Evolutionary conservation across 1,140 invertebrate species (phyloP).

Genomic region (Hylaeus anthracinus): DNA sequence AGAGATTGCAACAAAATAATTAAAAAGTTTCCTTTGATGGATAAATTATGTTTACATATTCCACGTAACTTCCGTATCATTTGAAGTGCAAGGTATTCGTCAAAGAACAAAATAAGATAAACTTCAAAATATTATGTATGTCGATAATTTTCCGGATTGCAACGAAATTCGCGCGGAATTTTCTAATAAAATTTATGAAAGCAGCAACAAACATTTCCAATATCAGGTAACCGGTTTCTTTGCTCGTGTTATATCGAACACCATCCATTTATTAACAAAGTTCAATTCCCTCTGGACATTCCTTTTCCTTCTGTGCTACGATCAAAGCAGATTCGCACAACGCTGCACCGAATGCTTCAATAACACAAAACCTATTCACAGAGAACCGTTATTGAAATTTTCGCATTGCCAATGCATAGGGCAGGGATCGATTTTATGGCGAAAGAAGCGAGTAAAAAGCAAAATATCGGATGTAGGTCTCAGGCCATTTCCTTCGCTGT

Average conservation of each 20-base stretch:
- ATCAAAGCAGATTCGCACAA: constrained; percentile 26
- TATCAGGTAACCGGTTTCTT: background rate
- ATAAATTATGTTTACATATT: too few species aligned
- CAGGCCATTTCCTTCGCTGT: too few species aligned
- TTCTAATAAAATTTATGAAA: background rate
- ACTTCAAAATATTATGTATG: too few species aligned
- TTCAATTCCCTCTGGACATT: background rate
- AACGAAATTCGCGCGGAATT: too few species aligned
- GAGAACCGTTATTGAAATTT: constrained; percentile 29
- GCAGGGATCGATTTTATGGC: background rate
- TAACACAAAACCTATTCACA: background rate
- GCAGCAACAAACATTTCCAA: background rate
- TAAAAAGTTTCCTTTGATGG: too few species aligned
- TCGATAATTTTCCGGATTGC: too few species aligned
- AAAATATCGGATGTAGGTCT: background rate
- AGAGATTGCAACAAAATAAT: too few species aligned
- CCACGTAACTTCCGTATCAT: too few species aligned
- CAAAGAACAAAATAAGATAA: too few species aligned
- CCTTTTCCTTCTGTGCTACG: background rate
- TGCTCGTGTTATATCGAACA: background rate
- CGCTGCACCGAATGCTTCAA: background rate
- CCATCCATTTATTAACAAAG: constrained; percentile 30
- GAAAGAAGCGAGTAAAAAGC: background rate
- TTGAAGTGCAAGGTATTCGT: too few species aligned
- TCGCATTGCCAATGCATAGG: background rate